Percentiles rank a stretch among this genome's conserved stretches.
Evolutionary conservation across 2,797 vertebrate species (phyloP).

Genomic region (Crocodylus rhombifer): DNA sequence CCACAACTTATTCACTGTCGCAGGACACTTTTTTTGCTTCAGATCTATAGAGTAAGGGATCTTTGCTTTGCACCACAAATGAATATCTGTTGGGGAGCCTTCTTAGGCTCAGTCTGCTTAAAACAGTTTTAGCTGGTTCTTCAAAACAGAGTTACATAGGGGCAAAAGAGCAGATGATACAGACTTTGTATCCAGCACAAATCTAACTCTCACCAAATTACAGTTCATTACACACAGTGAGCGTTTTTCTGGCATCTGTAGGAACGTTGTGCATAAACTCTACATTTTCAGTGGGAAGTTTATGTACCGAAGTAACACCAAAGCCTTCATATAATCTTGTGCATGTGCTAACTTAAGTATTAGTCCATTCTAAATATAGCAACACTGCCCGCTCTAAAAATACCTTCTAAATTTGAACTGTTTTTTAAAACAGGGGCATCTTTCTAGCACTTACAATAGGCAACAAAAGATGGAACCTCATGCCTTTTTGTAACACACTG

Average conservation of each 20-base stretch:
- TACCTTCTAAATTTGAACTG: neutral
- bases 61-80: neutral
- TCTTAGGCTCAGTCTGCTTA: neutral
- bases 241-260: neutral
- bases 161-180: neutral
- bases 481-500: neutral
- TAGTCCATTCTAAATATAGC: neutral
- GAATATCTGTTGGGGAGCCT: neutral
- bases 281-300: neutral
- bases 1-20: neutral
- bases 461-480: neutral
- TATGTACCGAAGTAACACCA: neutral
- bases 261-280: neutral
- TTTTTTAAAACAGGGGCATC: neutral
- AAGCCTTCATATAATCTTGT: neutral
- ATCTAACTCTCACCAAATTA: neutral
- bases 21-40: neutral
- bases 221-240: neutral
- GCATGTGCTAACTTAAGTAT: neutral
- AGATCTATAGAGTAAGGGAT: neutral
- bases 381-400: neutral
- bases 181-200: neutral
- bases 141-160: neutral
- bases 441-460: neutral
- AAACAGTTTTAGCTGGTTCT: neutral